Evolutionary conservation across 2,797 vertebrate species (phyloP), one percentile per base, ranked within the genome.

Genomic region (Pelobates cultripes): DNA sequence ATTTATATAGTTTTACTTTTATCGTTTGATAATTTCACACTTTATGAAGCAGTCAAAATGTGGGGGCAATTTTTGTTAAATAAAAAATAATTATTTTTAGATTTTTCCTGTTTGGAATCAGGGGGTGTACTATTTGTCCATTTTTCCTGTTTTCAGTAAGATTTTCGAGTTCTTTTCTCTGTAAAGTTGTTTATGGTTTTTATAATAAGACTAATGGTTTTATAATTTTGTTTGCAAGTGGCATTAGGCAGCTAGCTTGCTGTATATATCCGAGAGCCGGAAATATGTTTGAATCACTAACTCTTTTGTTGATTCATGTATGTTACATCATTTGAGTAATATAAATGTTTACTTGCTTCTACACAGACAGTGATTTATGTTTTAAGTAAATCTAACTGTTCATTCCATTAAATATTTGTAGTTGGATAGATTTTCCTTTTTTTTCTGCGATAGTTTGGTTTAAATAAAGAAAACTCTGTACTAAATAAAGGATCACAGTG

Each of bases 321-420:
- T 71, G 15, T 68, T 53, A 64, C 70, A 68, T 47, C 73, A 78
- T 82, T 43, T 73, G 51, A 68, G 40, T 83, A 83, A 83, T 83
- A 75, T 78, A 83, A 83, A 83, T 78, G 70, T 83, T 78, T 83
- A 75, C 55, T 9, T 63, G 14, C 53, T 43, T 43, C 42, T 10
- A 9, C 67, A 73, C 17, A 43, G 55, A 15, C 10, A 74, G 8
- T 63, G 55, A 78, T 78, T 78, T 83, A 83, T 69, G 13, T 70
- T 43, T 17, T 14, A 77, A 57, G 75, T 77, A 78, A 78, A 55
- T 42, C 43, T n/a, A 4, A 13, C 17, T 73, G 57, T 78, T 43
- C 69, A 10, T 2, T 64, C 61, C 10, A 40, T 28, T 28, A 57
- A 64, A 64, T 64, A 10, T 64, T 64, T 64, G 17, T 40, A 40